Evolutionary conservation across 2,888 invertebrate species (phyloP).

Genomic region (Drosophila austrosaltans): DNA sequence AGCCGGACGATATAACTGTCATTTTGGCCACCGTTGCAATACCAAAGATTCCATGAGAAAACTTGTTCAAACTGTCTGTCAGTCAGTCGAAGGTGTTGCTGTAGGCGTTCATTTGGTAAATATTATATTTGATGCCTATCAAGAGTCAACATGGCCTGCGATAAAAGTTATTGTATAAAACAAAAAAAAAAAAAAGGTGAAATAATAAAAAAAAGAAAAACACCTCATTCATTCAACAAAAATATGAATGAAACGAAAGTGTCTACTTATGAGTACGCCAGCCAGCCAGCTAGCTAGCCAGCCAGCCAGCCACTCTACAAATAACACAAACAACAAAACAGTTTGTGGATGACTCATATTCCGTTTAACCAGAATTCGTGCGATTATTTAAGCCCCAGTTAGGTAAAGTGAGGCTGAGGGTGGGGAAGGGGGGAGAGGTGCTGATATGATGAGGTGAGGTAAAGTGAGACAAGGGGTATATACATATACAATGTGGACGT

Average conservation of each 20-base stretch:
- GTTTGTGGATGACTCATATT: conserved; percentile 64
- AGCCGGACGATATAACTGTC: conserved; percentile 67
- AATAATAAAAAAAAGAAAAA: background rate
- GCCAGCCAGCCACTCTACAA: conserved; percentile 39
- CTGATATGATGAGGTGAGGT: conserved; percentile 14
- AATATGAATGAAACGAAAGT: conserved; percentile 66
- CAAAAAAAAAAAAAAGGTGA: background rate
- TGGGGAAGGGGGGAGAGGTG: background rate
- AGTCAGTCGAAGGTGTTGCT: conserved; percentile 3
- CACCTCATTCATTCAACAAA: conserved; percentile 62
- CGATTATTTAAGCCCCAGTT: conserved; percentile 56
- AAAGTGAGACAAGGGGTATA: background rate
- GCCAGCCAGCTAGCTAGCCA: conserved; percentile 29
- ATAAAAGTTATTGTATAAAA: conserved; percentile 27
- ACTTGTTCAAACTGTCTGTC: background rate
- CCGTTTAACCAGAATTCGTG: conserved; percentile 71
- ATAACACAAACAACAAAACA: conserved; percentile 41
- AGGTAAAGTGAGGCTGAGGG: conserved; percentile 12
- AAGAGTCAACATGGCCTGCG: conserved; percentile 23
- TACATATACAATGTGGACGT: conserved; percentile 12
- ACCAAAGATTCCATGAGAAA: background rate
- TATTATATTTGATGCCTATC: conserved; percentile 28
- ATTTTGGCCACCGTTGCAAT: conserved; percentile 60
- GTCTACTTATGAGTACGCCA: conserved; percentile 38
- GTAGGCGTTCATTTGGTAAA: conserved; percentile 21